Evolutionary conservation across 2,113 vertebrate species (phyloP).

Genomic region (Isichthys henryi): DNA sequence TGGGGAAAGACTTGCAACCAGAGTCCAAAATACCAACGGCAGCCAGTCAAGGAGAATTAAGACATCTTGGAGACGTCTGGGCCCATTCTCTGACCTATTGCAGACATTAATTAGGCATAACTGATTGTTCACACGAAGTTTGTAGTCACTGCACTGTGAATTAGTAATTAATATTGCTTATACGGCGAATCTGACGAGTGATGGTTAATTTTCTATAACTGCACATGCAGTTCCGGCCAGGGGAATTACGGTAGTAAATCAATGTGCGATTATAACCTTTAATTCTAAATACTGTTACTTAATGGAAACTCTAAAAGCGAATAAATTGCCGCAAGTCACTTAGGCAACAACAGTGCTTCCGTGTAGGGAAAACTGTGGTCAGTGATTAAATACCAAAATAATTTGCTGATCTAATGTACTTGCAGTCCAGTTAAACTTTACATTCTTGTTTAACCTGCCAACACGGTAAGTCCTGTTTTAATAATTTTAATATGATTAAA

Average conservation of each 20-base stretch:
- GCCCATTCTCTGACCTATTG: neutral
- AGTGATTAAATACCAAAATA: neutral
- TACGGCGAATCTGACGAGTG: neutral
- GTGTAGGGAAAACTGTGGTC: neutral
- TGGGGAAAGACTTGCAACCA: slow-evolving; percentile 31
- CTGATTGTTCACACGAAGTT: neutral
- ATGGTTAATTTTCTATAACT: neutral
- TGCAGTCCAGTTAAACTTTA: neutral
- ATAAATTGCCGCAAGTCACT: neutral
- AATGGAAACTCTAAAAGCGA: neutral
- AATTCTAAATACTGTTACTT: neutral
- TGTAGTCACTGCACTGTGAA: neutral
- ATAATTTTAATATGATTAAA: neutral
- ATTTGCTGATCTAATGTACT: neutral
- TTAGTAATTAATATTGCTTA: neutral
- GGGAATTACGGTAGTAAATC: neutral
- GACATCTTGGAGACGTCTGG: neutral
- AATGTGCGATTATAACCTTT: neutral
- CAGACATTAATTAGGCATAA: neutral
- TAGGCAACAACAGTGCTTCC: neutral
- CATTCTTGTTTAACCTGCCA: neutral
- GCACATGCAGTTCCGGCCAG: neutral
- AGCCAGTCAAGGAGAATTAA: slow-evolving; percentile 34
- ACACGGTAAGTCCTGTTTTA: neutral
- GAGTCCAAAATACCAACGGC: slow-evolving; percentile 41